These are phyloP conservation scores for Ammodytes dubius DNA, from an alignment of 2,113 vertebrate genomes.

Conservation along the genomic window DNA sequence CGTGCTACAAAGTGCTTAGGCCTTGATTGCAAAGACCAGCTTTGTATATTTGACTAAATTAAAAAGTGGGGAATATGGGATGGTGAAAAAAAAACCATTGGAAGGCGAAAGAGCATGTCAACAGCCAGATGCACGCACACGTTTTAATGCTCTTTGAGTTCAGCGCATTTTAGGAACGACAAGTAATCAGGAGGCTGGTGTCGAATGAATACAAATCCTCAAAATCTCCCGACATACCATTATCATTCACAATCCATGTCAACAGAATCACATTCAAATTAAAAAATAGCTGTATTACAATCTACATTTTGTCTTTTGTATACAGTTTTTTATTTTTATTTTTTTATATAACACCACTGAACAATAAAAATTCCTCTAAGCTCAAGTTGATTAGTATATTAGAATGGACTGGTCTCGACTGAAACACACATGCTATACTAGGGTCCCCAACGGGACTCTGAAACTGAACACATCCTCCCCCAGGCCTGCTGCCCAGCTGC, in stretches of 20 bases:
- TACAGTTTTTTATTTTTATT: neutral
- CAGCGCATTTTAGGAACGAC: constrained; percentile 58
- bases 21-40: constrained; percentile 79
- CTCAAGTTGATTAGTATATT: neutral
- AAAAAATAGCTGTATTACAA: neutral
- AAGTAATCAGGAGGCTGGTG: constrained; percentile 33
- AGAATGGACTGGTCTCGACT: neutral
- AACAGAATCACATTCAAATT: neutral
- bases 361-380: neutral
- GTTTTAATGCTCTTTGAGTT: constrained; percentile 45
- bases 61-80: constrained; percentile 52
- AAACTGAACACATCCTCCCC: too few species aligned
- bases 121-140: constrained; percentile 46
- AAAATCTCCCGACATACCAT: constrained; percentile 9
- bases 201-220: constrained; percentile 27
- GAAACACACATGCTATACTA: neutral
- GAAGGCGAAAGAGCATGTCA: constrained; percentile 44
- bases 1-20: constrained; percentile 66
- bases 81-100: constrained; percentile 23
- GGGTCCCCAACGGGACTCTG: too few species aligned
- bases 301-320: neutral
- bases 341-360: neutral
- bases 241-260: constrained; percentile 16
- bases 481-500: too few species aligned
- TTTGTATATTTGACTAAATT: constrained; percentile 81